phyloP scores from a whole-genome alignment of 2,113 vertebrate species.

The Megaceryle maxima region DNA sequence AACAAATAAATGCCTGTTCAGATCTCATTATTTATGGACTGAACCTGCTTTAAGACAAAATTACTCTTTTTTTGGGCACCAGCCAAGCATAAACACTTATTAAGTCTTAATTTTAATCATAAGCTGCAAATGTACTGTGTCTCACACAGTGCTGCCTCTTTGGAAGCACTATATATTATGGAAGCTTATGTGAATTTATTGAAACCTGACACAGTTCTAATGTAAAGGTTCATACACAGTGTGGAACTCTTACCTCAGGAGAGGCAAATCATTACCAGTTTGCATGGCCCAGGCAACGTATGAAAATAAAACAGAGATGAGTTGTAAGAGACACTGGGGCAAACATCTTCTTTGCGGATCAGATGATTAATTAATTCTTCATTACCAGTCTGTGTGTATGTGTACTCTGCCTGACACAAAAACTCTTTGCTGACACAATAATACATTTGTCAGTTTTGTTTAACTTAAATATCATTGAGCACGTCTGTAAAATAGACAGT shows the following conservation, averaged over 20 bases:
- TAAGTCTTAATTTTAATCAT: constrained; percentile 69
- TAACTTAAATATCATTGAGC: background rate
- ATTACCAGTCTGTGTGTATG: background rate
- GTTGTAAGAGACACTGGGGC: background rate
- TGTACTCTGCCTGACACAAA: background rate
- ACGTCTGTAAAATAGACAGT: background rate
- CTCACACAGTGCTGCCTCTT: constrained; percentile 56
- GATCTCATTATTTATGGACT: constrained; percentile 80
- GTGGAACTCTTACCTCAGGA: background rate
- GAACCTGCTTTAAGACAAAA: constrained; percentile 74
- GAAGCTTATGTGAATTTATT: constrained; percentile 17
- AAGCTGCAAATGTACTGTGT: constrained; percentile 52
- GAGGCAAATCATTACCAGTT: background rate
- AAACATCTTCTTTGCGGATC: background rate
- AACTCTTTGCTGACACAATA: background rate
- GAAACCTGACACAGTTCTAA: constrained; percentile 17
- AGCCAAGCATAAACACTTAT: constrained; percentile 73
- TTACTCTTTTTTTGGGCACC: constrained; percentile 69
- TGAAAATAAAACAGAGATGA: background rate
- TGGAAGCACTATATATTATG: constrained; percentile 49
- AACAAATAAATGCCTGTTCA: constrained; percentile 82
- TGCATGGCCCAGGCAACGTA: background rate
- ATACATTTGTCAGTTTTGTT: background rate
- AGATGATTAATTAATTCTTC: background rate
- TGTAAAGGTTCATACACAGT: background rate